Conservation (phyloP, 2,113 vertebrate genomes). For the Melanostigma gelatinosum region DNA sequence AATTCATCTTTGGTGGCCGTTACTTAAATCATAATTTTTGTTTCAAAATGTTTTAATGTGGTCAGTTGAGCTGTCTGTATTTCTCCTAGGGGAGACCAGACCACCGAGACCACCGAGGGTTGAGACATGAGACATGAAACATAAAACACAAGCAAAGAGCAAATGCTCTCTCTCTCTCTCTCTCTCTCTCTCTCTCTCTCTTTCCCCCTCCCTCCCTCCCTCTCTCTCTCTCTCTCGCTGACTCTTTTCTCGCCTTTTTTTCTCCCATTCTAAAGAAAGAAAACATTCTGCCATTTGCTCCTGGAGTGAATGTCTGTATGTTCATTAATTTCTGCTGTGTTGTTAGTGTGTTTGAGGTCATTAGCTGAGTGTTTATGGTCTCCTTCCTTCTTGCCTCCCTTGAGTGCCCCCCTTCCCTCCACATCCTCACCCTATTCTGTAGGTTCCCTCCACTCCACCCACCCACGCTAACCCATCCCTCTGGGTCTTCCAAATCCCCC, state of each 20-base stretch:
- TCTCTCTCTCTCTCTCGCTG: neutral
- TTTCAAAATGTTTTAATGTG: neutral
- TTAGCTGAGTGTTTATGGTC: constrained; percentile 71
- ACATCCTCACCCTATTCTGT: constrained; percentile 36
- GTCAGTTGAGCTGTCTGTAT: too few relatives aligned
- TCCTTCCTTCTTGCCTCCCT: constrained; percentile 45
- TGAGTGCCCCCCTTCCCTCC: constrained; percentile 12
- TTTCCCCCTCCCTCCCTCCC: too few relatives aligned
- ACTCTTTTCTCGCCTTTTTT: neutral
- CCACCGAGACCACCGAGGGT: too few relatives aligned
- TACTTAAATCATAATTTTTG: neutral
- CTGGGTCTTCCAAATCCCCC: constrained; percentile 68
- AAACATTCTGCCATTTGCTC: constrained; percentile 10
- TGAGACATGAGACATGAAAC: neutral
- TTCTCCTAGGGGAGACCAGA: too few relatives aligned
- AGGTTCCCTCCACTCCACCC: constrained; percentile 40
- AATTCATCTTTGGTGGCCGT: neutral
- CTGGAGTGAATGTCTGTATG: constrained; percentile 5
- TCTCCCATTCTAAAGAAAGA: neutral
- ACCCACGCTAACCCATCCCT: constrained; percentile 53
- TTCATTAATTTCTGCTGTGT: constrained; percentile 50
- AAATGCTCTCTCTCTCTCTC: neutral
- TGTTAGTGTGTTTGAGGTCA: constrained; percentile 70
- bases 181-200: too few relatives aligned
- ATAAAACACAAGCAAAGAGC: neutral